These are phyloP conservation scores for Hetaerina americana DNA, from an alignment of 1,140 invertebrate species.

Conservation along the genomic window DNA sequence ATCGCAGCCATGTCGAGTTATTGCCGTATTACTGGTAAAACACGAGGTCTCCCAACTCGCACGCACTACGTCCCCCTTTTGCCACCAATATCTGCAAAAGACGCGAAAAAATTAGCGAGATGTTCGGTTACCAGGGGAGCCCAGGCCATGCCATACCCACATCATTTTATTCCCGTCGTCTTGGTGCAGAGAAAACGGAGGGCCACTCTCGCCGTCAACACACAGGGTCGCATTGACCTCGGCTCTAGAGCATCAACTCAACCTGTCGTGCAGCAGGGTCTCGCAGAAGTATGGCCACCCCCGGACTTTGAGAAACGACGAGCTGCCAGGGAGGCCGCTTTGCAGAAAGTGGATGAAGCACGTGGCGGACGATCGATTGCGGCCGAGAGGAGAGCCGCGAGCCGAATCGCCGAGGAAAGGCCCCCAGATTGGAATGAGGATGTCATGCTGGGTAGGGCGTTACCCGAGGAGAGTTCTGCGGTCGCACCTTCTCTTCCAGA, in stretches of 20 bases:
- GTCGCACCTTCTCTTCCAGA: not conserved
- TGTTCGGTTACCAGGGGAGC: constrained; percentile 72
- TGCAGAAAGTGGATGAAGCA: not conserved
- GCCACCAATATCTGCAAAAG: constrained; percentile 64
- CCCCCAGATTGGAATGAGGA: not conserved
- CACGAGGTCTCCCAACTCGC: constrained; percentile 55
- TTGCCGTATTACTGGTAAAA: constrained; percentile 69
- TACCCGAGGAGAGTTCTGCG: not conserved
- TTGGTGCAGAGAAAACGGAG: constrained; percentile 19
- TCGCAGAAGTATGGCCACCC: not conserved
- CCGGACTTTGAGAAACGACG: not conserved
- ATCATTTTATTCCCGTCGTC: constrained; percentile 22
- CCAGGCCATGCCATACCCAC: constrained; percentile 28
- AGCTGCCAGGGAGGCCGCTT: not conserved
- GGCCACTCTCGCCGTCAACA: constrained; percentile 31
- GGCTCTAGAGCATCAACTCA: constrained; percentile 20
- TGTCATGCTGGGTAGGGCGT: not conserved
- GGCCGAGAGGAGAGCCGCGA: not conserved
- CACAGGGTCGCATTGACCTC: constrained; percentile 30
- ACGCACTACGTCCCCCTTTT: constrained; percentile 72
- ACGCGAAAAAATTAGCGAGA: constrained; percentile 48
- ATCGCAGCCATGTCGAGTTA: constrained; percentile 16
- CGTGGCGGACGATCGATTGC: not conserved
- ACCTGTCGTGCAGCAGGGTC: constrained; percentile 25
- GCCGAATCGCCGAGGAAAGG: not conserved